Evolutionary conservation across 53 echinoderm and acorn worm genomes (phyloP).

Genomic region (Apostichopus leukothele): DNA sequence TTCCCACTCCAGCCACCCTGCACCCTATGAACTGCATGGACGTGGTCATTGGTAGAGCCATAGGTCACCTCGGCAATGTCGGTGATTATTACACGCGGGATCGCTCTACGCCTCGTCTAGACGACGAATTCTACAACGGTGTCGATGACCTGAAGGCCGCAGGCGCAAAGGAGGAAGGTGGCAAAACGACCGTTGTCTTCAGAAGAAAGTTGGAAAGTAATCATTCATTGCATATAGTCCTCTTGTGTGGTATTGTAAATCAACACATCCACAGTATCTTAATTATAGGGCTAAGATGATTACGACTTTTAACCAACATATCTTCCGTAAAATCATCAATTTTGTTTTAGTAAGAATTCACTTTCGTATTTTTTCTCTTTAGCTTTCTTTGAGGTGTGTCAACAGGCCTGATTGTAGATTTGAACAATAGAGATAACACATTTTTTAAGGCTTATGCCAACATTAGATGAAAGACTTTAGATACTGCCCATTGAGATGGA

Average conservation of each 20-base stretch:
- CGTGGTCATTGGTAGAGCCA: conserved; percentile 77
- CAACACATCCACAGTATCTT: background rate
- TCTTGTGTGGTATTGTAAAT: background rate
- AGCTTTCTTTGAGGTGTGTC: no score
- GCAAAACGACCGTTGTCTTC: conserved; percentile 69
- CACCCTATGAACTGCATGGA: conserved; percentile 95
- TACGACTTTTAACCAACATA: no score
- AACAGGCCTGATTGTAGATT: no score
- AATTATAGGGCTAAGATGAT: background rate
- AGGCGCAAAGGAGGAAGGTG: conserved; percentile 59
- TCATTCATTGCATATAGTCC: background rate
- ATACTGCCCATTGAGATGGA: no score
- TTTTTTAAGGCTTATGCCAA: no score
- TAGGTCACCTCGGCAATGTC: conserved; percentile 56
- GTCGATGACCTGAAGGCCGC: conserved; percentile 72
- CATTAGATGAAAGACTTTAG: no score
- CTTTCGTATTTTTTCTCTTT: no score
- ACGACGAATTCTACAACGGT: conserved; percentile 68
- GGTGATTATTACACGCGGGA: conserved; percentile 94
- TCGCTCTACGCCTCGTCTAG: conserved; percentile 79
- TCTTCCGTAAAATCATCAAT: no score
- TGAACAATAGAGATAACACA: no score
- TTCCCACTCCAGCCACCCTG: background rate
- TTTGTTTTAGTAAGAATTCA: no score
- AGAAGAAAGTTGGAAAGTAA: conserved; percentile 76